Percentiles rank a stretch among this genome's conserved stretches.
Conservation (phyloP, 2,797 vertebrate species). For the Mallotus villosus region DNA sequence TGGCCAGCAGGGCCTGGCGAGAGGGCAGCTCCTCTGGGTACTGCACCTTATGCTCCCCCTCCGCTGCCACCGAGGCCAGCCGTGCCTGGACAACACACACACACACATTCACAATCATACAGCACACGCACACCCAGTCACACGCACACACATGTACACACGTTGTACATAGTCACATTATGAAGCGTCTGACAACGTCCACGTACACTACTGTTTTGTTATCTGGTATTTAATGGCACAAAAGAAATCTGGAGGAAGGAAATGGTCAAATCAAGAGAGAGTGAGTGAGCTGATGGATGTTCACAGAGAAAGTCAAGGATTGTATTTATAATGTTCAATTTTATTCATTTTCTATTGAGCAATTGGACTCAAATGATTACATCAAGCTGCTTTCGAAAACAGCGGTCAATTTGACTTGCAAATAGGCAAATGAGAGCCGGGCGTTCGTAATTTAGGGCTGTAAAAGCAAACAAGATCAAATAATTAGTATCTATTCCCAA, state of each 20-base stretch:
- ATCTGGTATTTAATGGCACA: conserved; percentile 52
- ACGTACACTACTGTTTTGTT: conserved; percentile 9
- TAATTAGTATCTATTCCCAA: conserved; percentile 85
- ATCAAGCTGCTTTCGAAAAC: conserved; percentile 75
- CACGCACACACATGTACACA: not conserved
- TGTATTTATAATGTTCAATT: conserved; percentile 71
- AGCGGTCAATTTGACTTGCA: conserved; percentile 84
- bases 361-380: conserved; percentile 75
- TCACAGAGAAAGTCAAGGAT: conserved; percentile 47
- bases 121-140: conserved; percentile 3
- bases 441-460: conserved; percentile 76
- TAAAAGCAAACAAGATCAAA: conserved; percentile 79
- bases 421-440: conserved; percentile 67
- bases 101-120: not conserved
- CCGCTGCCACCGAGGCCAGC: conserved; percentile 79
- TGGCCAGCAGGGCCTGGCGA: conserved; percentile 77
- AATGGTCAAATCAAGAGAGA: conserved; percentile 39
- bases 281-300: conserved; percentile 37
- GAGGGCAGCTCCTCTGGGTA: conserved; percentile 77
- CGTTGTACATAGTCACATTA: no score
- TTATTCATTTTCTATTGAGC: conserved; percentile 69
- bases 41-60: conserved; percentile 66
- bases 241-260: conserved; percentile 35
- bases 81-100: conserved; percentile 65
- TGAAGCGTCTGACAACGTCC: no score